Percentiles rank a stretch among this genome's conserved stretches.
These are phyloP conservation scores for Venturia canescens DNA, from an alignment of 1,140 invertebrate species.

Conservation along the genomic window DNA sequence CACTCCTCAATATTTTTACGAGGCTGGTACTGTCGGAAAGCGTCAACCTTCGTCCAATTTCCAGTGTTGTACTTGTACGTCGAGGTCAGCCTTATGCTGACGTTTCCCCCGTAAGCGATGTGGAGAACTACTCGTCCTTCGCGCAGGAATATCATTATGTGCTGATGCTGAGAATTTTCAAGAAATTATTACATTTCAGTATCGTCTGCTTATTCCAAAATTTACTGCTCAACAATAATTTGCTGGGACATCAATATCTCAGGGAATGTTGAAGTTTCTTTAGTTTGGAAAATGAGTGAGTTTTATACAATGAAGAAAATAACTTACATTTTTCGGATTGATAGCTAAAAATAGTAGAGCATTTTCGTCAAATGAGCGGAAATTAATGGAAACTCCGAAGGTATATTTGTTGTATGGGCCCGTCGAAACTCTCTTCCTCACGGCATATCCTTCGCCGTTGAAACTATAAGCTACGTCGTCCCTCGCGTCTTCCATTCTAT, in stretches of 20 bases:
- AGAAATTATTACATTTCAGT: slow-evolving; percentile 33
- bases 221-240: too few relatives aligned
- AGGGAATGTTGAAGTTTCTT: too few relatives aligned
- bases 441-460: slow-evolving; percentile 88
- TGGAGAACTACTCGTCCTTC: slow-evolving; percentile 87
- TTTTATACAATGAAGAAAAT: not conserved
- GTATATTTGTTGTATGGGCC: slow-evolving; percentile 83
- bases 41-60: slow-evolving; percentile 86
- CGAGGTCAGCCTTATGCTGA: slow-evolving; percentile 82
- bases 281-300: too few relatives aligned
- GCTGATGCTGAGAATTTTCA: slow-evolving; percentile 81
- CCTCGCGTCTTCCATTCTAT: slow-evolving; percentile 77
- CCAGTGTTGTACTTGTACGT: slow-evolving; percentile 89
- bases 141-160: slow-evolving; percentile 86
- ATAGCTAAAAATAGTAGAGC: slow-evolving; percentile 90
- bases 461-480: slow-evolving; percentile 81
- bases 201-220: too few relatives aligned
- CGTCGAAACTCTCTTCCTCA: slow-evolving; percentile 80
- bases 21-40: slow-evolving; percentile 74
- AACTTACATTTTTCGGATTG: slow-evolving; percentile 81
- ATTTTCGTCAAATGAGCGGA: slow-evolving; percentile 92
- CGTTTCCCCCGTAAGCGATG: slow-evolving; percentile 83
- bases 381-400: slow-evolving; percentile 88
- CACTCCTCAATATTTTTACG: slow-evolving; percentile 76
- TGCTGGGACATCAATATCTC: too few relatives aligned